Conservation (phyloP, 2,888 invertebrate genomes). For the Ormyrus thymus region DNA sequence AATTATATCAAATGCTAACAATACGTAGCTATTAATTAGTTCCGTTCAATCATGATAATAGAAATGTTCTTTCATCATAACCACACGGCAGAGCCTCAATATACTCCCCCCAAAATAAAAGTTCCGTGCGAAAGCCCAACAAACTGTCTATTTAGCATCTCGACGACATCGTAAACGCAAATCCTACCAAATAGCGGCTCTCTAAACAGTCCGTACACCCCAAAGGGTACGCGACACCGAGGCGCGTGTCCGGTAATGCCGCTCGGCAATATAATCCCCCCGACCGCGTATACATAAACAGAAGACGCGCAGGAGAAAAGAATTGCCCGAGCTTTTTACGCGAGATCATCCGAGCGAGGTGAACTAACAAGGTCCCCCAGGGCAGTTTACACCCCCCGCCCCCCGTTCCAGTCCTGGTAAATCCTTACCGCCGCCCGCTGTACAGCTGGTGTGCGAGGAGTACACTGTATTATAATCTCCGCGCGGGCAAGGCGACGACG, state of each 20-base stretch:
- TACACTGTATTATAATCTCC: constrained; percentile 1
- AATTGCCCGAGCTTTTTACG: too few relatives aligned
- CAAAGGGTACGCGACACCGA: background rate
- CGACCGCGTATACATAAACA: too few relatives aligned
- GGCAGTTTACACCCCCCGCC: constrained; percentile 71
- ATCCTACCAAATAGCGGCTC: constrained; percentile 3
- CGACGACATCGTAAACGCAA: constrained; percentile 31
- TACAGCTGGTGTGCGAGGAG: background rate
- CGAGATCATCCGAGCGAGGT: constrained; percentile 63
- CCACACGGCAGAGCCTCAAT: too few relatives aligned
- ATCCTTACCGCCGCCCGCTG: constrained; percentile 52
- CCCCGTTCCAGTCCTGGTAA: constrained; percentile 62
- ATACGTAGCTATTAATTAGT: too few relatives aligned
- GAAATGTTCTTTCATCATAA: too few relatives aligned
- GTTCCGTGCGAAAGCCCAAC: background rate
- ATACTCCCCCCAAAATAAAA: too few relatives aligned
- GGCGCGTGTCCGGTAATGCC: too few relatives aligned
- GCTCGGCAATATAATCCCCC: too few relatives aligned
- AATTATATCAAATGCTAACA: too few relatives aligned
- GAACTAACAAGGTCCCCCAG: constrained; percentile 74
- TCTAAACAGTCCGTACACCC: background rate
- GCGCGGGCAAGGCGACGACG: background rate
- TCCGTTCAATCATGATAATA: too few relatives aligned
- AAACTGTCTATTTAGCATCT: constrained; percentile 31
- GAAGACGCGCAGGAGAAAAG: too few relatives aligned